Conservation (phyloP, 2,888 invertebrate species). For the Chrysolina americana region DNA sequence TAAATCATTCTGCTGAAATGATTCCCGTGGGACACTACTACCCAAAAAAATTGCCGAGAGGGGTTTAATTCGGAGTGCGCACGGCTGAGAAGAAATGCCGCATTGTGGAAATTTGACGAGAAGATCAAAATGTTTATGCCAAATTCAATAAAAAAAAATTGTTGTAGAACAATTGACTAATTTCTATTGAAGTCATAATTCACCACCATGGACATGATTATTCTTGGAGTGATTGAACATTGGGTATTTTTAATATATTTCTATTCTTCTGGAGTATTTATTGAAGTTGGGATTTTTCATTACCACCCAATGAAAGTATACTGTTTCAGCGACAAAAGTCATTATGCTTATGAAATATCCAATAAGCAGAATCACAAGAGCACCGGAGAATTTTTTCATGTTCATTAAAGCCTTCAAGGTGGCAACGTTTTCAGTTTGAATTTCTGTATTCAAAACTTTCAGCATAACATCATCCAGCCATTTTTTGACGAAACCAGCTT, state of each 20-base stretch:
- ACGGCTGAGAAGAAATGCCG: no score
- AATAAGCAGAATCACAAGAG: conserved; percentile 79
- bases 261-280: conserved; percentile 72
- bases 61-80: no score
- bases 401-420: conserved; percentile 83
- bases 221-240: background rate
- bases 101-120: no score
- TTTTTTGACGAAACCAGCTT: conserved; percentile 84
- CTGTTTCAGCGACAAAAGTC: conserved; percentile 74
- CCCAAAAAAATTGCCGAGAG: no score
- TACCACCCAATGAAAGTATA: conserved; percentile 79
- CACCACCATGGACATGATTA: no score
- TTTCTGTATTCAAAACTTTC: conserved; percentile 73
- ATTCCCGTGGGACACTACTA: no score
- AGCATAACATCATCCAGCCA: conserved; percentile 85
- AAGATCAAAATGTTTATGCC: no score
- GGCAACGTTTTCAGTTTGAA: conserved; percentile 64
- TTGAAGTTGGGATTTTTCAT: conserved; percentile 80
- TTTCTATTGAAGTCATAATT: no score
- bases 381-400: conserved; percentile 84
- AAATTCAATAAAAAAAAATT: no score
- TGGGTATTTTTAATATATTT: conserved; percentile 31
- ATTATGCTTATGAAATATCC: conserved; percentile 78
- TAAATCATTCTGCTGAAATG: no score
- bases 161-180: no score